phyloP scores from a whole-genome alignment of 2,888 invertebrate species.

The Palloptera scutellata region DNA sequence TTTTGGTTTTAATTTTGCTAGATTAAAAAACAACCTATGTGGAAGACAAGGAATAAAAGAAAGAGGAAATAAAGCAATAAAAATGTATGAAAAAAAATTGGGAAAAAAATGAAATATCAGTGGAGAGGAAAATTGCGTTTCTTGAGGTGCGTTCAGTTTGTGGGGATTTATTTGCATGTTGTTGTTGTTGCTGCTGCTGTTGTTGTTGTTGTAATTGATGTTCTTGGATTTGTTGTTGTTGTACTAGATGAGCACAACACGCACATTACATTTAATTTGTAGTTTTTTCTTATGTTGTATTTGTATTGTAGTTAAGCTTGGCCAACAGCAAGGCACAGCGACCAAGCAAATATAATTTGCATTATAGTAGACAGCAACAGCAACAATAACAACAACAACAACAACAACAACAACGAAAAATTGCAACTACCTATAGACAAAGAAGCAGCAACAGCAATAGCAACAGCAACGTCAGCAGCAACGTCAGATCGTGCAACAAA shows the following conservation, averaged over 20 bases:
- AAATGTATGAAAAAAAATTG: background rate
- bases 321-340: background rate
- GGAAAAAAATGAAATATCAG: conserved; percentile 10
- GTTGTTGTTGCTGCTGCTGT: background rate
- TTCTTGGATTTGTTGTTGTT: conserved; percentile 2
- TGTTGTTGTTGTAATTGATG: background rate
- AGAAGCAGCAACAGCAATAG: background rate
- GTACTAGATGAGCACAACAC: conserved; percentile 14
- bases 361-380: background rate
- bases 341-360: background rate
- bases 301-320: background rate
- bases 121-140: conserved; percentile 21
- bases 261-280: conserved; percentile 12
- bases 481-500: background rate
- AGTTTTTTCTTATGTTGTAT: background rate
- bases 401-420: background rate
- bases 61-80: background rate
- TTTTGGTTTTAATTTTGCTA: too few species aligned
- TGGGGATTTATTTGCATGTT: too few species aligned
- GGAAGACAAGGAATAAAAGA: background rate
- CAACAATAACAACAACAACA: background rate
- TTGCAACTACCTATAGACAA: background rate
- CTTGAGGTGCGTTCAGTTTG: background rate
- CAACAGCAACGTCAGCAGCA: background rate
- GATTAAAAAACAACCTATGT: background rate